A percentile compares a stretch with the other conserved stretches of the same genome.
phyloP scores from a whole-genome alignment of 1,140 invertebrate genomes.

The Macrosteles quadrilineatus region DNA sequence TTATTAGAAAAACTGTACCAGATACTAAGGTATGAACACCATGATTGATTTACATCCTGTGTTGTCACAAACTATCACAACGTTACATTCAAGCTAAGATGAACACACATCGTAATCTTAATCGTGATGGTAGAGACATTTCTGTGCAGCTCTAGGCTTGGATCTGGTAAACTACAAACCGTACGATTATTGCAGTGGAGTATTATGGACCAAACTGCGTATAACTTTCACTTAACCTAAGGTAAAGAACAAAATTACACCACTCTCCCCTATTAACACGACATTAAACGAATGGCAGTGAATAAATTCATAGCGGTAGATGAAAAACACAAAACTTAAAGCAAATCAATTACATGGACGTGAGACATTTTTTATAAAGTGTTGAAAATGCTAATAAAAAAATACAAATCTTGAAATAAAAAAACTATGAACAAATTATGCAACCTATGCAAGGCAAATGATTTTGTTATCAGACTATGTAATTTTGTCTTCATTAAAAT shows the following conservation, averaged over 20 bases:
- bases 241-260: neutral
- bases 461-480: too few species aligned
- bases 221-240: neutral
- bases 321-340: too few species aligned
- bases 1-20: constrained; percentile 21
- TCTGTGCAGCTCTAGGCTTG: neutral
- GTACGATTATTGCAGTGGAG: neutral
- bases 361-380: too few species aligned
- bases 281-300: neutral
- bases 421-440: too few species aligned
- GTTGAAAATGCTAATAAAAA: too few species aligned
- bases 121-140: neutral
- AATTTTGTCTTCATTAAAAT: too few species aligned
- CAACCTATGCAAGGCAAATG: too few species aligned
- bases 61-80: constrained; percentile 11
- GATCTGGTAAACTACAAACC: neutral
- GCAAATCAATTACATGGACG: too few species aligned
- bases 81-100: neutral
- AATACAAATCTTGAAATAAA: too few species aligned
- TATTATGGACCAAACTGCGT: neutral
- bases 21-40: constrained; percentile 17
- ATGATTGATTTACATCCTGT: constrained; percentile 15
- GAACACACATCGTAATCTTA: constrained; percentile 13
- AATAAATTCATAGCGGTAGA: neutral
- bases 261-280: neutral